These are phyloP conservation scores for Dipodomys ordii DNA, from an alignment of 2,113 vertebrate genomes.

Conservation along the genomic window DNA sequence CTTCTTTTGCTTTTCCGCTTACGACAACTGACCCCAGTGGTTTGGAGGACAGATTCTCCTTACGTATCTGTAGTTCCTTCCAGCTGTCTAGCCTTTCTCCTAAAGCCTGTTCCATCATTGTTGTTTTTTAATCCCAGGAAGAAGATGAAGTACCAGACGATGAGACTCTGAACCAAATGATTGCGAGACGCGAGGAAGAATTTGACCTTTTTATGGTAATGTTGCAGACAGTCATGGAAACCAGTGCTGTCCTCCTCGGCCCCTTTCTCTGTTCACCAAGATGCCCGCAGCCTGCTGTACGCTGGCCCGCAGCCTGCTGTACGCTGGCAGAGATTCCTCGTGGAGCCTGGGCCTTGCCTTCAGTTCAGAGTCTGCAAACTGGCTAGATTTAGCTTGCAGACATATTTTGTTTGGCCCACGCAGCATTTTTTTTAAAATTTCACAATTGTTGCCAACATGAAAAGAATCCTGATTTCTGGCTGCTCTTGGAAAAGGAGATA, in stretches of 20 bases:
- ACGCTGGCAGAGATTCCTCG: neutral
- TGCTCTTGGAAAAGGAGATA: slow-evolving; percentile 52
- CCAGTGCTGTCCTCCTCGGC: neutral
- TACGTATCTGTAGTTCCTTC: rapidly evolving
- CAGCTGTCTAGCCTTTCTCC: neutral
- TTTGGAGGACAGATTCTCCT: neutral
- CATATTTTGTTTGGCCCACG: slow-evolving; percentile 77
- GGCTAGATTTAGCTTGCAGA: slow-evolving; percentile 71
- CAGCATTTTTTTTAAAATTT: slow-evolving; percentile 56
- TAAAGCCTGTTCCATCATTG: slow-evolving; percentile 56
- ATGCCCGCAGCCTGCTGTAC: neutral
- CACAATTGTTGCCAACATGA: slow-evolving; percentile 62
- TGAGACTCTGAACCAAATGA: slow-evolving; percentile 96
- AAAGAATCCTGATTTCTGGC: slow-evolving; percentile 76
- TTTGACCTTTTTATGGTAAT: slow-evolving; percentile 96
- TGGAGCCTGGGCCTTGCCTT: slow-evolving; percentile 34
- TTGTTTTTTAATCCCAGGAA: slow-evolving; percentile 85
- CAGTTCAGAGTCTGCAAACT: slow-evolving; percentile 57
- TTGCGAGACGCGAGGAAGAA: slow-evolving; percentile 93
- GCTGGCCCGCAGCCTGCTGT: neutral
- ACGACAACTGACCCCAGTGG: neutral
- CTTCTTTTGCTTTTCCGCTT: neutral
- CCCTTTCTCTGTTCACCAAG: slow-evolving; percentile 29
- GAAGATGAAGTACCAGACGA: slow-evolving; percentile 96
- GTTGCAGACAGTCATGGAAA: neutral